Percentiles rank a stretch among this genome's conserved stretches.
Evolutionary conservation across 1,140 invertebrate genomes (phyloP).

Genomic region (Plutomurus gul): DNA sequence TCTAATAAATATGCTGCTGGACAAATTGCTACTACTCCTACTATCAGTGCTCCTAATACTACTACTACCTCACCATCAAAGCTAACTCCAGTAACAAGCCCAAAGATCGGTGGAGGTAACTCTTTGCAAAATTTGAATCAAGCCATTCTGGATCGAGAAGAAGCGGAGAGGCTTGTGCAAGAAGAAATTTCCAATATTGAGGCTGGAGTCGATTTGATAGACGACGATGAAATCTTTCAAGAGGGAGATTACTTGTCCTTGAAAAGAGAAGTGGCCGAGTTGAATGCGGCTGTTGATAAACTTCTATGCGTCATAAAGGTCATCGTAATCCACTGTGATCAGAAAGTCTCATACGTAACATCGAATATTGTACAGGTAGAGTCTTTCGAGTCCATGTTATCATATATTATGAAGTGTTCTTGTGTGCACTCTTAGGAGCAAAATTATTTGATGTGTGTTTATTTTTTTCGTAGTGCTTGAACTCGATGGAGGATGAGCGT

Average conservation of each 20-base stretch:
- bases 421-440: not conserved
- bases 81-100: not conserved
- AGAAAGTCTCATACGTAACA: constrained; percentile 44
- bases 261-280: constrained; percentile 38
- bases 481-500: constrained; percentile 47
- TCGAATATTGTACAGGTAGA: constrained; percentile 52
- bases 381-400: not conserved
- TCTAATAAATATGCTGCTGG: not conserved
- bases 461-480: constrained; percentile 36
- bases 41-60: not conserved
- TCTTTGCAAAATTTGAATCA: constrained; percentile 49
- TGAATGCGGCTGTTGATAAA: constrained; percentile 37
- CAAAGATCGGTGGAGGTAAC: not conserved
- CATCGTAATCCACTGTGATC: constrained; percentile 49
- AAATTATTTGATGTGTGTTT: not conserved
- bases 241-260: constrained; percentile 40
- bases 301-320: constrained; percentile 41
- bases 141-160: constrained; percentile 50
- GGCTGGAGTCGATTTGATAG: not conserved
- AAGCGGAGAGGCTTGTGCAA: constrained; percentile 32
- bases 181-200: constrained; percentile 8
- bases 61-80: not conserved
- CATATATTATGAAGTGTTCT: not conserved
- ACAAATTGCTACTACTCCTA: not conserved
- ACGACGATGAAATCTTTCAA: not conserved